Base-by-base conservation (phyloP, 2,113 vertebrate genomes). In the Campylorhamphus procurvoides region DNA sequence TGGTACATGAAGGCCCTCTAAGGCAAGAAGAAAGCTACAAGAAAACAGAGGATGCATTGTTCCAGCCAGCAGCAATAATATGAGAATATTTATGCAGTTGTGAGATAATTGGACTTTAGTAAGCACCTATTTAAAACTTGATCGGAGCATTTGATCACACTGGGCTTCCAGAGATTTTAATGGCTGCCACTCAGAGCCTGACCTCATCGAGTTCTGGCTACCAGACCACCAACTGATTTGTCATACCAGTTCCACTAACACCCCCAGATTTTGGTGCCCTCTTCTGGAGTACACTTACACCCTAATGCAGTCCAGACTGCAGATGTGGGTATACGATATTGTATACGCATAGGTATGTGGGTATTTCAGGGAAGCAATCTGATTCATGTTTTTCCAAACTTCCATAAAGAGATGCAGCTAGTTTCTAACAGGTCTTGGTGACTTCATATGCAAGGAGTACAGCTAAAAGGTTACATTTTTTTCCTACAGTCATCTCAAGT, bases 111-210 rank as follows among this genome's bases (percentile, higher is more conserved):
- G 6, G 9, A 44, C 28, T 72, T 63, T 18, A 72, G 47, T 22
- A 3, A 67, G 12, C 0, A 0, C 5, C 0, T 49, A 53, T 2
- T 66, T 72, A 55, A 87, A 91, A 63, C 3, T 27, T 0, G 1
- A 5, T 50, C 31, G n/a, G 76, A 67, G 12, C 39, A 75, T n/a
- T 18, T 82, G 33, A 77, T 76, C 59, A 73, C 46, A 58, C 37
- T 15, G 23, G 7, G 29, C 37, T 82, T 72, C 33, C 22, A 78
- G 42, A 52, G 14, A 20, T 35, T 20, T 17, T 33, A 39, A 47
- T 25, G 33, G 29, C 39, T 72, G 17, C 25, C 7, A 19, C 14
- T 56, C 62, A 60, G 39, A 83, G 33, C 31, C 18, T 25, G 28
- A 87, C 6, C 25, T 78, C 58, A 20, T 8, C 0, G 0, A 17